These are phyloP conservation scores for Nysson spinosus DNA, from an alignment of 2,888 invertebrate genomes.

Conservation along the genomic window DNA sequence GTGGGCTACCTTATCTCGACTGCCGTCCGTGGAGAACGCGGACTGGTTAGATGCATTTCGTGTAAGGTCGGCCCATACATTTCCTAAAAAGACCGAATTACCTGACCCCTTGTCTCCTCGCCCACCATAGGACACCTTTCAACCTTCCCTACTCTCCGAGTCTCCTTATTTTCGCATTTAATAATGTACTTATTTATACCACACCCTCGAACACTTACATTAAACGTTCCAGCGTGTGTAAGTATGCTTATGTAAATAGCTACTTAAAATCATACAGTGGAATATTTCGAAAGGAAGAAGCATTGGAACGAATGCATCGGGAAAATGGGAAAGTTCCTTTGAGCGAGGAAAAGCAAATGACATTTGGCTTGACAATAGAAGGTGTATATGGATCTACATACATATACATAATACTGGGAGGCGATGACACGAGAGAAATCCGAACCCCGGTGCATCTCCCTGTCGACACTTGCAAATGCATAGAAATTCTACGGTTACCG, in stretches of 20 bases:
- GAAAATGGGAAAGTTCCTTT: constrained; percentile 15
- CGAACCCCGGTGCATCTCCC: constrained; percentile 32
- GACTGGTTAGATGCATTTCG: constrained; percentile 64
- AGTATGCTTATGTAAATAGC: no score
- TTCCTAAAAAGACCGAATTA: constrained; percentile 65
- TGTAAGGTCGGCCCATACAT: constrained; percentile 61
- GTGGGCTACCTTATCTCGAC: constrained; percentile 62
- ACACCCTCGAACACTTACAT: no score
- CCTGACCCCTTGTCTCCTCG: constrained; percentile 51
- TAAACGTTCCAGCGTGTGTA: no score
- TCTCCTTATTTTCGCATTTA: no score
- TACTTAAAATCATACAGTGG: no score
- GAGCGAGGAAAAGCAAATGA: constrained; percentile 29
- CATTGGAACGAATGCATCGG: constrained; percentile 15
- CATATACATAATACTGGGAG: constrained; percentile 40
- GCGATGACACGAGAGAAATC: constrained; percentile 46
- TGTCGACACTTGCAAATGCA: constrained; percentile 58
- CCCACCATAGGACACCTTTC: constrained; percentile 8
- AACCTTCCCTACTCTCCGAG: no score
- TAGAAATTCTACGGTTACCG: constrained; percentile 42
- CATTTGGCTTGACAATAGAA: constrained; percentile 30
- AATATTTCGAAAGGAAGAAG: no score
- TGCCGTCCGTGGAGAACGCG: constrained; percentile 33
- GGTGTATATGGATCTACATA: constrained; percentile 21
- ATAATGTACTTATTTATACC: neutral